phyloP scores from a whole-genome alignment of 2,113 vertebrate species.

The Tautogolabrus adspersus region DNA sequence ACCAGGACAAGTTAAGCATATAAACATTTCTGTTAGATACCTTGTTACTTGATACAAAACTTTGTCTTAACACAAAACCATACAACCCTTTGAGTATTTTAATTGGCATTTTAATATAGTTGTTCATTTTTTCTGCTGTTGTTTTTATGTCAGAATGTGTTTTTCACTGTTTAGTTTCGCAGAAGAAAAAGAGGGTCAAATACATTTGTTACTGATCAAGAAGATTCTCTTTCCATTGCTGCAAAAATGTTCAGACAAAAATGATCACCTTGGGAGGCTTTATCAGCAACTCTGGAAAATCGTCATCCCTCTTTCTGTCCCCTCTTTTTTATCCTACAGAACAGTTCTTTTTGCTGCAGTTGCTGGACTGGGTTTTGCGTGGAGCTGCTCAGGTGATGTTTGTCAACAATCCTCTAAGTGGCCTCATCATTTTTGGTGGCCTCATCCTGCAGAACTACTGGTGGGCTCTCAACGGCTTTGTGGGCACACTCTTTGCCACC shows the following conservation, averaged over 20 bases:
- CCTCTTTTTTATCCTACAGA: constrained; percentile 77
- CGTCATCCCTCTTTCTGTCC: background rate
- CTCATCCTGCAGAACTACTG: constrained; percentile 95
- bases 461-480: constrained; percentile 93
- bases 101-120: no score
- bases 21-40: background rate
- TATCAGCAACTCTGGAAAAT: background rate
- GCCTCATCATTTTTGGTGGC: constrained; percentile 87
- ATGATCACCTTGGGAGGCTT: background rate
- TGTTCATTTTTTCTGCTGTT: no score
- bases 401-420: constrained; percentile 95
- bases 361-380: constrained; percentile 93
- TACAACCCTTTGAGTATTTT: no score
- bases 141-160: no score
- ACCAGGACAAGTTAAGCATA: background rate
- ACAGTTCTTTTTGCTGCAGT: constrained; percentile 89
- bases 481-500: constrained; percentile 90
- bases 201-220: no score
- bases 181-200: no score
- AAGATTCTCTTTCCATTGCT: background rate
- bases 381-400: constrained; percentile 97
- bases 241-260: background rate
- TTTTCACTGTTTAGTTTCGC: no score
- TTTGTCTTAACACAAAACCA: no score
- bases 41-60: no score